Conservation (phyloP, 2,888 invertebrate species). For the Aproaerema taeniolella region DNA sequence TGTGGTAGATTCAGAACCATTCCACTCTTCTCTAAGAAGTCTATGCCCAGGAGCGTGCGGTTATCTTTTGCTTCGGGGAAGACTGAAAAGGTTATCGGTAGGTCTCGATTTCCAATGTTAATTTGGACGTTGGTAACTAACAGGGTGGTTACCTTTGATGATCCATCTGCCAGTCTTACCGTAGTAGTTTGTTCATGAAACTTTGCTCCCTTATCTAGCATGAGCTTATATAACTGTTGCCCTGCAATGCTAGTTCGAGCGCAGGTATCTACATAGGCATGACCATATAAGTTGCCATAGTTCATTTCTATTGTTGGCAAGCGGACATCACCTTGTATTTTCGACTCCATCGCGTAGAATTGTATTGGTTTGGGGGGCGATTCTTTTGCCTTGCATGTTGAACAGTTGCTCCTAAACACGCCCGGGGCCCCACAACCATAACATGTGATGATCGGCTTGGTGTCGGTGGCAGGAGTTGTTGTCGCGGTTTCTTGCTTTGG, state of each 20-base stretch:
- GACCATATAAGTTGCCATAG: no score
- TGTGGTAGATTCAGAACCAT: constrained; percentile 4
- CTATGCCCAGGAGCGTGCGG: constrained; percentile 5
- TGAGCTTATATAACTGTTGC: constrained; percentile 10
- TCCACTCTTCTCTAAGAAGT: constrained; percentile 1
- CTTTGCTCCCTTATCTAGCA: constrained; percentile 3
- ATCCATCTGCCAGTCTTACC: constrained; percentile 17
- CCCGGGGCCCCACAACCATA: no score
- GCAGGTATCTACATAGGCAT: constrained; percentile 21
- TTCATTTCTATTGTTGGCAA: no score
- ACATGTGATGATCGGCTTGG: no score
- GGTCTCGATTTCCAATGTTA: no score
- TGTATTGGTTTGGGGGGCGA: no score
- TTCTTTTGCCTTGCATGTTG: no score
- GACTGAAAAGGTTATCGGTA: constrained; percentile 3
- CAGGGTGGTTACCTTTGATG: constrained; percentile 4
- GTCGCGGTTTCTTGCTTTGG: no score
- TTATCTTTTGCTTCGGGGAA: constrained; percentile 10
- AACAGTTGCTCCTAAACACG: no score
- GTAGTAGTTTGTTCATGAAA: constrained; percentile 1
- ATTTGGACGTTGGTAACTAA: constrained; percentile 10
- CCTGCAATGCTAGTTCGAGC: constrained; percentile 23
- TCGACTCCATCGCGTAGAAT: no score
- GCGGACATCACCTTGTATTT: no score
- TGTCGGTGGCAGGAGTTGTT: no score